These are phyloP conservation scores for Rhea pennata DNA, from an alignment of 2,113 vertebrate genomes.

Conservation along the genomic window DNA sequence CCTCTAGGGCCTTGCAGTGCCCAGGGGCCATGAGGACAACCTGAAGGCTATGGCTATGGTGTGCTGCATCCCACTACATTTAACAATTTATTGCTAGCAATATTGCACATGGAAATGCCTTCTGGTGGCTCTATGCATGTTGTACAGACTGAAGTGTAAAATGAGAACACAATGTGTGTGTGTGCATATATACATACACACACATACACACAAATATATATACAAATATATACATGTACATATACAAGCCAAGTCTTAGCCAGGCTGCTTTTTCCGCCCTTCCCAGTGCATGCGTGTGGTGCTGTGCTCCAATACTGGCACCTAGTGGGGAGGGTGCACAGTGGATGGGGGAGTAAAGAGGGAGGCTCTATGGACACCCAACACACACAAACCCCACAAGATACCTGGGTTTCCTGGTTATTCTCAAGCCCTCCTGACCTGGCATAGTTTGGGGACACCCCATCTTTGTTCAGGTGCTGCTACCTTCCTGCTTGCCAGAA, in stretches of 20 bases:
- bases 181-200: no score
- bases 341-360: neutral
- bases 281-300: fast-evolving
- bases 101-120: neutral
- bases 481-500: neutral
- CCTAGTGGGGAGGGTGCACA: conserved; percentile 62
- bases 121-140: neutral
- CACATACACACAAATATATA: neutral
- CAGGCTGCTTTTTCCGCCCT: neutral
- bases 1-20: fast-evolving
- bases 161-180: neutral
- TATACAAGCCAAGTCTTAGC: neutral
- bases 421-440: neutral
- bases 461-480: fast-evolving
- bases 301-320: conserved; percentile 68
- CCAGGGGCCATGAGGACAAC: neutral
- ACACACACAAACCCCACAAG: fast-evolving
- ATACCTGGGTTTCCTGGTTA: neutral
- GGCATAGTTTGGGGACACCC: neutral
- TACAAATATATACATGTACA: neutral
- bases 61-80: neutral
- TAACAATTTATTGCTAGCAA: neutral
- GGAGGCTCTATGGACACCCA: fast-evolving
- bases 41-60: fast-evolving
- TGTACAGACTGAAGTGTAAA: neutral